A percentile compares a stretch with the other conserved stretches of the same genome.
Evolutionary conservation across 2,797 vertebrate species (phyloP).

Genomic region (Danio choprae): DNA sequence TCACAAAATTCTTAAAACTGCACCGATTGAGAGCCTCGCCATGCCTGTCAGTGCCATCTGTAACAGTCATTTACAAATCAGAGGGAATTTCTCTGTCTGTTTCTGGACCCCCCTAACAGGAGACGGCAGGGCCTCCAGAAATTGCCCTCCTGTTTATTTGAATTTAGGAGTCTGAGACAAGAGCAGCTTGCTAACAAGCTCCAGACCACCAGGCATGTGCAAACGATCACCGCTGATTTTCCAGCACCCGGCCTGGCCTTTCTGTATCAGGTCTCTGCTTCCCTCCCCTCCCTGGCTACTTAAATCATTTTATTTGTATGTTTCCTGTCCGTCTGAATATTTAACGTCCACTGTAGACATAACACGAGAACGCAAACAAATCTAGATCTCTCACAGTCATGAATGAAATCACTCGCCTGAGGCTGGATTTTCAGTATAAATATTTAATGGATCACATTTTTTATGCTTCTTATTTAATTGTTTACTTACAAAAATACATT

Average conservation of each 20-base stretch:
- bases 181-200: slow-evolving; percentile 82
- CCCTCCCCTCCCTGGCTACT: slow-evolving; percentile 65
- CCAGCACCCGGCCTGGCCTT: slow-evolving; percentile 70
- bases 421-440: slow-evolving; percentile 92
- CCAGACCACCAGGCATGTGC: slow-evolving; percentile 82
- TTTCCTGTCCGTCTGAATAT: slow-evolving; percentile 61
- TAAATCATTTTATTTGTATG: slow-evolving; percentile 65
- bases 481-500: slow-evolving; percentile 99
- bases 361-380: slow-evolving; percentile 40
- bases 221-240: slow-evolving; percentile 79
- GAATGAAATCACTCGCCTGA: slow-evolving; percentile 56
- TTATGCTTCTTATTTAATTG: slow-evolving; percentile 51
- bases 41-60: slow-evolving; percentile 72
- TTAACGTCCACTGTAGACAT: slow-evolving; percentile 56
- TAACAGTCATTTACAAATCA: slow-evolving; percentile 71
- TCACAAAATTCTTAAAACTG: too few species aligned
- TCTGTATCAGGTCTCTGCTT: slow-evolving; percentile 71
- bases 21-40: slow-evolving; percentile 49
- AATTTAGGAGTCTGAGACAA: slow-evolving; percentile 81
- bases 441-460: slow-evolving; percentile 95
- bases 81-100: slow-evolving; percentile 46
- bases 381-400: slow-evolving; percentile 20
- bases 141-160: slow-evolving; percentile 86
- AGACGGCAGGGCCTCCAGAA: slow-evolving; percentile 78
- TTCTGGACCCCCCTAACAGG: slow-evolving; percentile 66